These are phyloP conservation scores for Sebastes taczanowskii DNA, from an alignment of 2,797 vertebrate genomes.

Conservation along the genomic window DNA sequence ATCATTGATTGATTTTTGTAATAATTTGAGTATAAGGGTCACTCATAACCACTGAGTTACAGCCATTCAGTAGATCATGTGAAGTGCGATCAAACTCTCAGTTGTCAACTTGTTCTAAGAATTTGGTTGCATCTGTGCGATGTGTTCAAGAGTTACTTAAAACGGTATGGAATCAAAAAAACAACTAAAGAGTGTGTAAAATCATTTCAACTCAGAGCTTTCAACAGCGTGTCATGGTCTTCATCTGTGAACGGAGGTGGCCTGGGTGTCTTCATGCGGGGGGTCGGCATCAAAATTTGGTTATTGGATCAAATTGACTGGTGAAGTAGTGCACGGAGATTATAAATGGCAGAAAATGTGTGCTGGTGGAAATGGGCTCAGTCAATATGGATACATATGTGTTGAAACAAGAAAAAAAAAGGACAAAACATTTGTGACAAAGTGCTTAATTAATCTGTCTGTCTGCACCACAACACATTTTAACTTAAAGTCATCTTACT, in stretches of 20 bases:
- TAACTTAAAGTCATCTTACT: not conserved
- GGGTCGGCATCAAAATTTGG: not conserved
- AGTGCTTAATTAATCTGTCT: not conserved
- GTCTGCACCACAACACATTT: not conserved
- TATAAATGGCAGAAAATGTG: not conserved
- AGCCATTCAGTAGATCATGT: too few species aligned
- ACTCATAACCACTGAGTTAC: not conserved
- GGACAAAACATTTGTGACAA: not conserved
- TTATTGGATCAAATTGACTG: not conserved
- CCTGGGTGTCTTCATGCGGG: not conserved
- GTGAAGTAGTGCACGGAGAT: not conserved
- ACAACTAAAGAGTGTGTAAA: not conserved
- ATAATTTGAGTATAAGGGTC: not conserved
- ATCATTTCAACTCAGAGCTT: not conserved
- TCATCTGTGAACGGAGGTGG: not conserved
- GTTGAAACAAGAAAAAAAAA: not conserved
- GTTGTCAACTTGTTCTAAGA: not conserved
- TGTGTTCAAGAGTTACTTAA: not conserved
- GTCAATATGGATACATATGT: not conserved
- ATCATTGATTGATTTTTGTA: not conserved
- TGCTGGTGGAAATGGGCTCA: not conserved
- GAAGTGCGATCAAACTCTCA: too few species aligned
- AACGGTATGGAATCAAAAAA: not conserved
- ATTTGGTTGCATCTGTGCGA: not conserved
- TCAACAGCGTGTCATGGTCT: not conserved